phyloP scores from a whole-genome alignment of 2,888 invertebrate species.

The Aethes cnicana region DNA sequence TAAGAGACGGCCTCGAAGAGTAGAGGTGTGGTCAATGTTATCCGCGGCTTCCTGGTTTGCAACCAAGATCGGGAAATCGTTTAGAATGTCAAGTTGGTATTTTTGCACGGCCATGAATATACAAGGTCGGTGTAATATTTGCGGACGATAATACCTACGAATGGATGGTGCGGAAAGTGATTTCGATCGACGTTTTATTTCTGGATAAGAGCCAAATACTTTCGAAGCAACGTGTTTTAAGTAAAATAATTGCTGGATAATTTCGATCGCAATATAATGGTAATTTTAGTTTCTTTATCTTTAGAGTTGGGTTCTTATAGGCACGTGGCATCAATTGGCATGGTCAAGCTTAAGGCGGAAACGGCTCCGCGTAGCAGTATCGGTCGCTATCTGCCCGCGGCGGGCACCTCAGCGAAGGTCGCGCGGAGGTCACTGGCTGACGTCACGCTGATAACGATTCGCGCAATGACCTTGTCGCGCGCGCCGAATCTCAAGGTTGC shows the following conservation, averaged over 20 bases:
- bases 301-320: no score
- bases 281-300: no score
- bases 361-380: constrained; percentile 52
- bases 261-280: background rate
- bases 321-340: background rate
- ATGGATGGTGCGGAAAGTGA: constrained; percentile 67
- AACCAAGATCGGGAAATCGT: constrained; percentile 76
- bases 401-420: constrained; percentile 72
- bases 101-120: constrained; percentile 76
- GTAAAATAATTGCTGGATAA: constrained; percentile 8
- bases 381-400: constrained; percentile 70
- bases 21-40: constrained; percentile 68
- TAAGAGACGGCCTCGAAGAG: constrained; percentile 54
- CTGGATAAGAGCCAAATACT: constrained; percentile 60
- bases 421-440: constrained; percentile 73
- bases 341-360: constrained; percentile 12
- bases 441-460: constrained; percentile 81
- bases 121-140: constrained; percentile 69
- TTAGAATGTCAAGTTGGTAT: constrained; percentile 79
- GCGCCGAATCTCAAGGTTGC: constrained; percentile 79
- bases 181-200: constrained; percentile 60
- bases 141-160: constrained; percentile 64
- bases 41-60: constrained; percentile 74
- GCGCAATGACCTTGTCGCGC: constrained; percentile 80
- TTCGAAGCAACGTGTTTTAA: constrained; percentile 16